Percentiles rank a stretch among this genome's conserved stretches.
Evolutionary conservation across 2,113 vertebrate species (phyloP).

Genomic region (Dicerorhinus sumatrensis): DNA sequence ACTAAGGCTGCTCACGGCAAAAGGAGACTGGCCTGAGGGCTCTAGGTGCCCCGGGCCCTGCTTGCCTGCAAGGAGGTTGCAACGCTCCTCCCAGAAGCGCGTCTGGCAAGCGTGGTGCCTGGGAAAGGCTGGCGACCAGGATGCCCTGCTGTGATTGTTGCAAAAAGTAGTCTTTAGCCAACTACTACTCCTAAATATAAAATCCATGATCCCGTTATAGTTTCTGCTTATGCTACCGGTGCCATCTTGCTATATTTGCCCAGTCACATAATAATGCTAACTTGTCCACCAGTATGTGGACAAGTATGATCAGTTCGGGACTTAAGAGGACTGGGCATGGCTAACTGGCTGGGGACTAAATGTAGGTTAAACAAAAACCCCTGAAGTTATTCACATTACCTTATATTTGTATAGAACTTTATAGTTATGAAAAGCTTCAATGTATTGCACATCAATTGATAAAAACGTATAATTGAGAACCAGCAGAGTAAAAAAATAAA

Average conservation of each 20-base stretch:
- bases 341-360: neutral
- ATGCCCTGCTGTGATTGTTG: neutral
- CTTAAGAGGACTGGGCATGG: neutral
- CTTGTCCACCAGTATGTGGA: neutral
- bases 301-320: neutral
- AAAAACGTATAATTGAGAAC: neutral
- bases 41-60: too few species aligned
- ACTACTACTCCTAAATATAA: neutral
- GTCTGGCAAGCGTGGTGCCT: neutral
- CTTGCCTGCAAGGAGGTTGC: neutral
- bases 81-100: neutral
- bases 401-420: neutral
- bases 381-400: neutral
- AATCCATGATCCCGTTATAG: neutral
- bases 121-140: neutral
- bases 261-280: neutral
- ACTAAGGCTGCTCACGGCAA: neutral
- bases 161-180: neutral
- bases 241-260: neutral
- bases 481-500: neutral
- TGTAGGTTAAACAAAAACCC: neutral
- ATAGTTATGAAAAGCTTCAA: neutral
- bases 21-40: neutral
- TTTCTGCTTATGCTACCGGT: neutral
- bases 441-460: neutral